Base-by-base conservation (phyloP, 2,888 invertebrate genomes). In the Cerastoderma edule region DNA sequence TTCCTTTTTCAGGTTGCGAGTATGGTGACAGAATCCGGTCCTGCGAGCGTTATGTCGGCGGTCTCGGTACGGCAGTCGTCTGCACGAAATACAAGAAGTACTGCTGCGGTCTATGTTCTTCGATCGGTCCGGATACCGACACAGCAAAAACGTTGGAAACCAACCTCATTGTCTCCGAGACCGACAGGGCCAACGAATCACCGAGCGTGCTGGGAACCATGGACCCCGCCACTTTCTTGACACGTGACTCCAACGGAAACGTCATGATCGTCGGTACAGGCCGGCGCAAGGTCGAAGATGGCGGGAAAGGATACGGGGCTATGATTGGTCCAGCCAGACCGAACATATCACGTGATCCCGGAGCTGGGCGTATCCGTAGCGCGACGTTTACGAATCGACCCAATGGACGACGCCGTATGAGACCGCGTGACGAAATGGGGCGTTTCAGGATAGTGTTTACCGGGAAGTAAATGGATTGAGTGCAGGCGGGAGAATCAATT, bases 1-100 rank as follows among this genome's bases (percentile, higher is more conserved):
- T 39, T 56, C 44, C 44, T 46, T 35, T 76, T 74, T 0, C 70
- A 89, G 89, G 83, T 8, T 89, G 89, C 70, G 85, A 88, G 35
- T 89, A 86, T 57, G 89, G 89, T 0, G 88, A 89, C 69, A 64
- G 85, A 57, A 87, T 84, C 13, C 56, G 82, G 30, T 81, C 82
- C 3, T 87, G 87, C 72, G 72, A 82, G 22, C 46, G 75, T 16
- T 78, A 78, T 28, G 39, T 72, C 24, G 57, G 68, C 1, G 65
- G 70, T 8, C 67, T 78, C 5, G 81, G 81, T 3, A 22, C 33
- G 27, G 44, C 50, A 0, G 28, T 57, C 46, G 73, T 81, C n/a
- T 75, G 81, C 32, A 28, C 53, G 4, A 64, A 67, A n/a, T 81
- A 81, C 71, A 56, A 30, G 19, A 33, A 56, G 6, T 78, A 78